Conservation (phyloP, 1,140 invertebrate genomes). For the Aleiodes sp. region DNA sequence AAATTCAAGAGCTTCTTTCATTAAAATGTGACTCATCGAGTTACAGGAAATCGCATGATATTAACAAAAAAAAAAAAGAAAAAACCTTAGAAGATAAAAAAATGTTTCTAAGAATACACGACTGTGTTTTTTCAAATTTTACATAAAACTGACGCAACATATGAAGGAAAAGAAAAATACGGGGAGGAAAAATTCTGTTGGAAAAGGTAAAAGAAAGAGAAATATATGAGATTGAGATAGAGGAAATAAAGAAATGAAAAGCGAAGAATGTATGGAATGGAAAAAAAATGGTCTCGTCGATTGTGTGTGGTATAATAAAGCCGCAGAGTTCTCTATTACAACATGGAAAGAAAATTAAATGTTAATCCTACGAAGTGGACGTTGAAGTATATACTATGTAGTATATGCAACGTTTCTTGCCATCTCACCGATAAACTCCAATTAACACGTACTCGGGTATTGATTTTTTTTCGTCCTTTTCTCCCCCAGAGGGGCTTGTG, state of each 20-base stretch:
- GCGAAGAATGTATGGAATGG: not conserved
- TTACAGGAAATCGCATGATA: constrained; percentile 8
- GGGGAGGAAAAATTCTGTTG: not conserved
- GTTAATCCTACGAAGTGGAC: constrained; percentile 22
- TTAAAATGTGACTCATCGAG: not conserved
- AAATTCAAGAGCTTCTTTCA: not conserved
- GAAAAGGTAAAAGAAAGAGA: constrained; percentile 4
- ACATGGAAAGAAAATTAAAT: constrained; percentile 24
- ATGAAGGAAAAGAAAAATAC: not conserved
- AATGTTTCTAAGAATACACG: constrained; percentile 13
- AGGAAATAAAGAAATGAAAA: constrained; percentile 9
- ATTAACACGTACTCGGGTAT: constrained; percentile 44
- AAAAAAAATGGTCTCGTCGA: constrained; percentile 21
- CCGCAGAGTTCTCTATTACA: constrained; percentile 36
- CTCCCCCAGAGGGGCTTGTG: not conserved
- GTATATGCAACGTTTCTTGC: not conserved
- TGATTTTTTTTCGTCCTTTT: constrained; percentile 11
- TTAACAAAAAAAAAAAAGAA: not conserved
- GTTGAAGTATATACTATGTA: not conserved
- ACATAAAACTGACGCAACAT: constrained; percentile 9
- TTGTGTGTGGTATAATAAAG: constrained; percentile 22
- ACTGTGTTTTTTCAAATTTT: constrained; percentile 13
- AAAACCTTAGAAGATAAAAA: no score
- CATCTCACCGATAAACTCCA: constrained; percentile 45
- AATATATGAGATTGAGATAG: not conserved